These are phyloP conservation scores for Danaus chrysippus DNA, from an alignment of 2,888 invertebrate species.

Conservation along the genomic window DNA sequence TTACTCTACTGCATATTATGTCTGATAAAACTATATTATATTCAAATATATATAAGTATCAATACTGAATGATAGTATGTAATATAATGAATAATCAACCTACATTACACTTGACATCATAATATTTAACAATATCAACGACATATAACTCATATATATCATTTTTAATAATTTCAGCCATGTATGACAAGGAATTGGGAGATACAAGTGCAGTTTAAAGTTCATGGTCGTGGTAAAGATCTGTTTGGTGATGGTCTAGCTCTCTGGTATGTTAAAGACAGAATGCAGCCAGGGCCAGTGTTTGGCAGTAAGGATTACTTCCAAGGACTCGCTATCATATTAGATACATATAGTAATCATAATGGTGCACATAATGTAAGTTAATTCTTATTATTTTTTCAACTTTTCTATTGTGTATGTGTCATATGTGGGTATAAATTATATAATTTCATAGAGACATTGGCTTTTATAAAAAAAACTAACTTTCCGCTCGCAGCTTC, in stretches of 20 bases:
- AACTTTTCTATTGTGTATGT: background rate
- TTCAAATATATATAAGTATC: background rate
- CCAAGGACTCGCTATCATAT: constrained; percentile 91
- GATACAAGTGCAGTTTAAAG: constrained; percentile 96
- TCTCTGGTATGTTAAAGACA: constrained; percentile 92
- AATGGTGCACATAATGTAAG: constrained; percentile 98
- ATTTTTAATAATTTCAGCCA: constrained; percentile 80
- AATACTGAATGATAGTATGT: too few relatives aligned
- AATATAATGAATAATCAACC: too few relatives aligned
- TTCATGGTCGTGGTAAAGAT: constrained; percentile 96
- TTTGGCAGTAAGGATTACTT: constrained; percentile 97
- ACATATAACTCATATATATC: too few relatives aligned
- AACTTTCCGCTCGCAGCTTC: too few relatives aligned
- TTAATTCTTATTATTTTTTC: constrained; percentile 20
- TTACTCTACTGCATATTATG: too few relatives aligned
- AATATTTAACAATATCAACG: too few relatives aligned
- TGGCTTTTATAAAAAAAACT: too few relatives aligned
- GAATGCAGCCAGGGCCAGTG: constrained; percentile 90
- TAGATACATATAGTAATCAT: constrained; percentile 99
- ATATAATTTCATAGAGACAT: background rate
- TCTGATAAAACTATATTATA: background rate
- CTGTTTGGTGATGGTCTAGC: constrained; percentile 98
- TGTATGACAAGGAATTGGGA: constrained; percentile 96
- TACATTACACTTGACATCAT: too few relatives aligned
- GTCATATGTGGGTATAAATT: background rate